These are phyloP conservation scores for Eilema sororculum DNA, from an alignment of 2,888 invertebrate genomes.

Conservation along the genomic window DNA sequence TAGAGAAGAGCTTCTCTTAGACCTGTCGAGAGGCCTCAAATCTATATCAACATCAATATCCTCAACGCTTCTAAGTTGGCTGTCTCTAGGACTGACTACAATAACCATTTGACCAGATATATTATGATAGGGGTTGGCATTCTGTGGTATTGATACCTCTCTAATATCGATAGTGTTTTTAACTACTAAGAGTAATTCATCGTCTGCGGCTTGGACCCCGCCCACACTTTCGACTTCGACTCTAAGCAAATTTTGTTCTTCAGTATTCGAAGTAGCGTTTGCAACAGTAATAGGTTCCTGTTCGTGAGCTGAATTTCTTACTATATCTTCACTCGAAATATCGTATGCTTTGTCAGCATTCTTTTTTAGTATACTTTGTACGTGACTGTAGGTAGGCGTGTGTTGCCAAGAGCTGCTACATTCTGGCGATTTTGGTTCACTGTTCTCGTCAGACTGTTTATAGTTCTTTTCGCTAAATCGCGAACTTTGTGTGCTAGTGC, in stretches of 20 bases:
- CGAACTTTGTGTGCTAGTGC: slow-evolving; percentile 36
- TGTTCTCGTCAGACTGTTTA: background rate
- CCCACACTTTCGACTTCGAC: slow-evolving; percentile 65
- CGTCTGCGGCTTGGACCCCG: slow-evolving; percentile 51
- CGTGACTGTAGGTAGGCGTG: background rate
- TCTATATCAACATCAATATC: slow-evolving; percentile 2
- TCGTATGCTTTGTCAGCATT: slow-evolving; percentile 66
- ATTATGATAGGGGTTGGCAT: slow-evolving; percentile 34
- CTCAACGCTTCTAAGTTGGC: slow-evolving; percentile 1
- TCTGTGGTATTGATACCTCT: slow-evolving; percentile 35
- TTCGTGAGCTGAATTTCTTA: slow-evolving; percentile 13
- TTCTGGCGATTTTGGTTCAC: background rate
- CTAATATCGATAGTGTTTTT: slow-evolving; percentile 60
- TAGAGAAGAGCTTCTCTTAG: slow-evolving; percentile 40
- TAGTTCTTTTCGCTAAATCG: background rate
- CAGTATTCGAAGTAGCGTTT: slow-evolving; percentile 17
- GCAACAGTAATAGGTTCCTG: slow-evolving; percentile 9
- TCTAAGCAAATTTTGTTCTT: slow-evolving; percentile 55
- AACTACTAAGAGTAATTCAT: slow-evolving; percentile 61
- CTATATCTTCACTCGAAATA: slow-evolving; percentile 36
- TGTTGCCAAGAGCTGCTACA: slow-evolving; percentile 11
- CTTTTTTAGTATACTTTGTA: slow-evolving; percentile 55
- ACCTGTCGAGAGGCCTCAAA: background rate
- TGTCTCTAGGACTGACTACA: slow-evolving; percentile 65
- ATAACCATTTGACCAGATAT: slow-evolving; percentile 64